Percentiles rank a stretch among this genome's conserved stretches.
phyloP scores from a whole-genome alignment of 2,113 vertebrate species.

The Psilopogon haemacephalus region DNA sequence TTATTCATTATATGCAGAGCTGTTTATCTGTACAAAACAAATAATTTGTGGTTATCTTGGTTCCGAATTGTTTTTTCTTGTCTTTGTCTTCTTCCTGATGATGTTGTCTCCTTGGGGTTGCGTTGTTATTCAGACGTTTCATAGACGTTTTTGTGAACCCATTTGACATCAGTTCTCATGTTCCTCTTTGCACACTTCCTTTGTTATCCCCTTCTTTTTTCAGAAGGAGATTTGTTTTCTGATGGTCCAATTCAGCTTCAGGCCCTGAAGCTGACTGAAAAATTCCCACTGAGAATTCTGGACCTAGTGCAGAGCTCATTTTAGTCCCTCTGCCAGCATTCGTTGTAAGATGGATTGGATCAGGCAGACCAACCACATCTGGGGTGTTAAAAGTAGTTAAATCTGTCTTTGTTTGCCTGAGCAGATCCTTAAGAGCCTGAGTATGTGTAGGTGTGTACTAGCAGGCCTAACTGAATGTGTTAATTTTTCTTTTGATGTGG shows the following conservation, averaged over 20 bases:
- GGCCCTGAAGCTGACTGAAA: background rate
- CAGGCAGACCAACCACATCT: background rate
- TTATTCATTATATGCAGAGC: background rate
- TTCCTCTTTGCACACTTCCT: background rate
- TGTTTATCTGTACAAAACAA: constrained; percentile 18
- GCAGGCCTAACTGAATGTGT: background rate
- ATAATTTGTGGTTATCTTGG: constrained; percentile 25
- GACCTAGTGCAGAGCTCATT: accelerated
- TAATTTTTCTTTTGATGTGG: background rate
- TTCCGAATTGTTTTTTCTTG: constrained; percentile 9
- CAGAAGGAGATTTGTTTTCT: background rate
- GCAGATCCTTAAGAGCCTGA: background rate
- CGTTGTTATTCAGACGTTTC: background rate
- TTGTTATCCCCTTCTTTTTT: background rate
- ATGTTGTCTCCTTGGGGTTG: background rate
- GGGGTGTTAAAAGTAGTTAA: background rate
- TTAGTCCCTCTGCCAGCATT: background rate
- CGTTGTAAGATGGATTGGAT: background rate
- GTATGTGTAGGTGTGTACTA: background rate
- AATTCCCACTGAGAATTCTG: background rate
- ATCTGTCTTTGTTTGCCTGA: background rate
- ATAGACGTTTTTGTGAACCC: background rate
- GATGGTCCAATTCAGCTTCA: background rate
- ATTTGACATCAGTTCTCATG: background rate
- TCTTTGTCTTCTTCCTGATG: constrained; percentile 3